Percentiles rank a stretch among this genome's conserved stretches.
Evolutionary conservation across 2,888 invertebrate species (phyloP).

Genomic region (Heteromyza rotundicornis): DNA sequence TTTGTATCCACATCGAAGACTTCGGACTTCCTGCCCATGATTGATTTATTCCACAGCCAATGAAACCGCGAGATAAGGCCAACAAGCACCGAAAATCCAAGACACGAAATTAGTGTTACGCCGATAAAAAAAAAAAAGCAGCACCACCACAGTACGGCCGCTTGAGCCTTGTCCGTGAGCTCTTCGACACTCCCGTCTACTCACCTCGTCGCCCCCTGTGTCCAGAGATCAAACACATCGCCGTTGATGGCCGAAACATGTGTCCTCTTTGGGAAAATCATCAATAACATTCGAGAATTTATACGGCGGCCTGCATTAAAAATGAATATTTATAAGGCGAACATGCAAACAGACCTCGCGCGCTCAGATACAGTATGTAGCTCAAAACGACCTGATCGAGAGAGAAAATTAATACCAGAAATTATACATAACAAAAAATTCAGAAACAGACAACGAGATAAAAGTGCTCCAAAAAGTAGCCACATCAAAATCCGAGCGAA

Average conservation of each 20-base stretch:
- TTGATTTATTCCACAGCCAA: slow-evolving; percentile 38
- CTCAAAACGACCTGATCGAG: slow-evolving; percentile 13
- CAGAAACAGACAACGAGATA: slow-evolving; percentile 36
- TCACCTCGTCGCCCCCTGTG: slow-evolving; percentile 16
- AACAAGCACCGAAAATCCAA: slow-evolving; percentile 38
- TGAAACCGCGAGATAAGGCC: slow-evolving; percentile 35
- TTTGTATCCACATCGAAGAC: no score
- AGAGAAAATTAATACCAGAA: neutral
- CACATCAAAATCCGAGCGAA: slow-evolving; percentile 25
- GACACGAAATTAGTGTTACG: slow-evolving; percentile 42
- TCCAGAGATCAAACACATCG: slow-evolving; percentile 23
- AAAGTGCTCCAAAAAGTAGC: slow-evolving; percentile 12
- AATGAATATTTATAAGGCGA: slow-evolving; percentile 51
- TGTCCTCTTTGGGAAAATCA: slow-evolving; percentile 51
- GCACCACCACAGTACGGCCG: slow-evolving; percentile 1
- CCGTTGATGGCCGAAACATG: slow-evolving; percentile 47
- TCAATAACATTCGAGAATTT: slow-evolving; percentile 54
- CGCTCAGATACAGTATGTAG: slow-evolving; percentile 27
- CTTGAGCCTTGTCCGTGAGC: no score
- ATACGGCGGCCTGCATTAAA: slow-evolving; percentile 49
- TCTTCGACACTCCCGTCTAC: no score
- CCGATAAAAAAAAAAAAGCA: slow-evolving; percentile 20
- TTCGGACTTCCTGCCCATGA: slow-evolving; percentile 27
- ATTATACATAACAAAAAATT: neutral
- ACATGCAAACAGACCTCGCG: slow-evolving; percentile 25